phyloP scores from a whole-genome alignment of 2,113 vertebrate genomes.

The Tragelaphus buxtoni region DNA sequence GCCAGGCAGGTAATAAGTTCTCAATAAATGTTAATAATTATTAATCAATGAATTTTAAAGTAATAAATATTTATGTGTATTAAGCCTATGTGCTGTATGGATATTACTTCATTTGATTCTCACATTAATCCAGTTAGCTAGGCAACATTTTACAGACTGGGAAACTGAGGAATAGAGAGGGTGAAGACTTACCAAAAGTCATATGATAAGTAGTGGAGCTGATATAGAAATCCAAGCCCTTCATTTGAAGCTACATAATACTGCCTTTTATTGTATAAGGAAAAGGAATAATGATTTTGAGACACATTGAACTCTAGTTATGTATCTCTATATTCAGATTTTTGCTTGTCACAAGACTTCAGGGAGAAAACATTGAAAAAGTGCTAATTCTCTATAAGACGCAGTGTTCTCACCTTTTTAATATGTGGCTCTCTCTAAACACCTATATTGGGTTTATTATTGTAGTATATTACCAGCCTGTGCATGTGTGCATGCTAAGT shows the following conservation, averaged over 20 bases:
- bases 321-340: background rate
- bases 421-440: background rate
- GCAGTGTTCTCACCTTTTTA: background rate
- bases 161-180: background rate
- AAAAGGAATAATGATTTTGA: background rate
- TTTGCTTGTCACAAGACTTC: background rate
- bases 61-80: background rate
- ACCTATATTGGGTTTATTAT: background rate
- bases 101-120: background rate
- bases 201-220: background rate
- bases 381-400: background rate
- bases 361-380: background rate
- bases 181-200: background rate
- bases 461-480: background rate
- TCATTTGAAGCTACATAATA: background rate
- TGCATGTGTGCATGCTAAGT: background rate
- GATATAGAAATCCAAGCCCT: background rate
- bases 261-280: background rate
- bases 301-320: background rate
- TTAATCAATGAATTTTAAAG: background rate
- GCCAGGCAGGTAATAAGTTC: background rate
- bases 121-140: background rate
- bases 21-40: background rate
- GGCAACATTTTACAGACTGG: background rate
- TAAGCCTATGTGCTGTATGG: background rate